Evolutionary conservation across 2,888 invertebrate species (phyloP).

Genomic region (Schizaphis graminum): DNA sequence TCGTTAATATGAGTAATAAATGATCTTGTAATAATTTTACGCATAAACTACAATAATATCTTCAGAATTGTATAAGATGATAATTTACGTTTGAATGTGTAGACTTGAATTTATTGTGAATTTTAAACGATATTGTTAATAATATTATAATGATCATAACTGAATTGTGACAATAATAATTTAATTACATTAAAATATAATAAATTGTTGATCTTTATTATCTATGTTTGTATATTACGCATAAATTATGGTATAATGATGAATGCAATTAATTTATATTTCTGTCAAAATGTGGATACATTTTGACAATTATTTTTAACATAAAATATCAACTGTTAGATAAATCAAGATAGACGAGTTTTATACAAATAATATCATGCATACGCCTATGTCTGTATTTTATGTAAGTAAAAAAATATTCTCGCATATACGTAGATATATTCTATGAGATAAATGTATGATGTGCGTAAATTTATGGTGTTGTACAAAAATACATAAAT

Average conservation of each 20-base stretch:
- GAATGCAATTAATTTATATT: not conserved
- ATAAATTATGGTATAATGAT: not conserved
- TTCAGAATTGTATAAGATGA: not conserved
- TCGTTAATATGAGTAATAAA: not conserved
- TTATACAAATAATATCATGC: not conserved
- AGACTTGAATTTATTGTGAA: not conserved
- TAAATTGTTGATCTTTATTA: not conserved
- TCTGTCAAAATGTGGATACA: not conserved
- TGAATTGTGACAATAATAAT: not conserved
- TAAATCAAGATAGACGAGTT: not conserved
- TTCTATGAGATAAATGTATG: not conserved
- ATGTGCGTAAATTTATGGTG: not conserved
- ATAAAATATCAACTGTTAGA: not conserved
- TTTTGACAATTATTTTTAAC: not conserved
- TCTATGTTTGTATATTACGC: not conserved
- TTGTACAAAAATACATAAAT: conserved; percentile 7
- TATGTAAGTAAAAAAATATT: not conserved
- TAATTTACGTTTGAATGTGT: not conserved
- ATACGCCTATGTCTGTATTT: not conserved
- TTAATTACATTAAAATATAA: not conserved
- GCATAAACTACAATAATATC: not conserved
- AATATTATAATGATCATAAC: not conserved
- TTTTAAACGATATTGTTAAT: not conserved
- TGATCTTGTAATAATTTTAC: not conserved
- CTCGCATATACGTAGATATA: not conserved